phyloP scores from a whole-genome alignment of 1,140 invertebrate species.

The Aphelenchoides avenae region DNA sequence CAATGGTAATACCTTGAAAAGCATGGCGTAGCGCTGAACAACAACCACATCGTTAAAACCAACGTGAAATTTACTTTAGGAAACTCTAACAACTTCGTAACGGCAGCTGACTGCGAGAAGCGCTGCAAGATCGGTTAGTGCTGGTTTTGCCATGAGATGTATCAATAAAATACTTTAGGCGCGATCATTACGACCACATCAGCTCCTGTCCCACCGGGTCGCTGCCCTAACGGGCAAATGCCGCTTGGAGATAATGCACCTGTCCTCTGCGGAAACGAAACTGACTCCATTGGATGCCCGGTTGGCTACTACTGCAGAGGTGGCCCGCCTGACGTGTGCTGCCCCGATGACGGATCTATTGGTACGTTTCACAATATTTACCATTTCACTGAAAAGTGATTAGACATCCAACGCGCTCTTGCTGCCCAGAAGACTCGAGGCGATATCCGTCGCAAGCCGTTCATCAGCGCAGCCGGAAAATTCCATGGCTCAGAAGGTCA shows the following conservation, averaged over 20 bases:
- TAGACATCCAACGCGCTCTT: constrained; percentile 15
- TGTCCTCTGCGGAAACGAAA: constrained; percentile 56
- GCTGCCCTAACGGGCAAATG: constrained; percentile 44
- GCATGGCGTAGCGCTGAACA: too few relatives aligned
- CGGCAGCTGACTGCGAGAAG: constrained; percentile 71
- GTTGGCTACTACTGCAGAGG: constrained; percentile 48
- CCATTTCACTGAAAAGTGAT: constrained; percentile 11
- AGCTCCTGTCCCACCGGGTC: too few relatives aligned
- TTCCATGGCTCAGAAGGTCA: constrained; percentile 26
- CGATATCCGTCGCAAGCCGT: constrained; percentile 43
- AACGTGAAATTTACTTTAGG: too few relatives aligned
- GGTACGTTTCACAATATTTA: constrained; percentile 12
- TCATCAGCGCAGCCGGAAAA: constrained; percentile 25
- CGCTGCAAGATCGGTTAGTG: constrained; percentile 66
- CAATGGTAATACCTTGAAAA: too few relatives aligned
- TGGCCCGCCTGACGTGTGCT: constrained; percentile 58
- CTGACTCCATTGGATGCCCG: constrained; percentile 58
- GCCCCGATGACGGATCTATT: constrained; percentile 29
- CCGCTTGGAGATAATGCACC: constrained; percentile 53
- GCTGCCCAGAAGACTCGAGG: constrained; percentile 7
- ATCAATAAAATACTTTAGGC: too few relatives aligned
- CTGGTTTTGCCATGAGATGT: too few relatives aligned
- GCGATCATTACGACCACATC: too few relatives aligned
- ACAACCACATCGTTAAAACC: too few relatives aligned
- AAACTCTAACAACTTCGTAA: constrained; percentile 60